Evolutionary conservation across 2,797 vertebrate species (phyloP), one percentile per base, ranked within the genome.

Genomic region (Rousettus madagascariensis): DNA sequence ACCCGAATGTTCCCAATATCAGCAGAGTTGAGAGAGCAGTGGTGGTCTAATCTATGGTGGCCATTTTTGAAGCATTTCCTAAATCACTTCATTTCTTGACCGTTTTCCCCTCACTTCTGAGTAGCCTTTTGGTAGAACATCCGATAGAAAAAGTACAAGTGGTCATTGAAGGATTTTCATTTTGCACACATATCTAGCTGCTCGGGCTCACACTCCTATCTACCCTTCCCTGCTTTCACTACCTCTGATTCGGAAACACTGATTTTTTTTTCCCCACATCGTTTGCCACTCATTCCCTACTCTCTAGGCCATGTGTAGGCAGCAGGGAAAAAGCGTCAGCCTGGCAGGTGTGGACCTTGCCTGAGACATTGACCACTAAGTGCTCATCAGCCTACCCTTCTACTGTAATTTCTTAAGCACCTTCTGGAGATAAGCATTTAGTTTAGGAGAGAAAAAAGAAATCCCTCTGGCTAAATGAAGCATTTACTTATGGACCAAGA

Each of bases 391-490:
- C 17, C 15, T 84, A 13, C 9, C 72, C 41, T 80, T 77, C 16
- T 0, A 41, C 26, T 2, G 5, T 30, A 19, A 61, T 61, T 90
- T 78, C 69, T 89, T 69, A 69, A 78, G 46, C 33, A 49, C 30
- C 26, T 1, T 49, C 26, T 51, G 24, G 49, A 46, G 38, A 36
- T 72, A 61, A 24, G 3, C 30, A 17, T 87, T 80, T 59, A 69
- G 33, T 38, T 90, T 82, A 36, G 69, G 33, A 92, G 71, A 36
- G 28, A 82, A 94, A 74, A 30, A 51, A 61, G 63, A 63, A 78
- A 22, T 69, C 43, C 38, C 22, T 26, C 19, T 24, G 16, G 13
- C 15, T 90, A 66, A 78, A 51, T 77, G 69, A 51, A 66, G 9
- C 38, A 19, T 90, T 65, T 91, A 68, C 24, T 75, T 80, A 41